These are phyloP conservation scores for Andrena hattorfiana DNA, from an alignment of 2,888 invertebrate genomes.

Conservation along the genomic window DNA sequence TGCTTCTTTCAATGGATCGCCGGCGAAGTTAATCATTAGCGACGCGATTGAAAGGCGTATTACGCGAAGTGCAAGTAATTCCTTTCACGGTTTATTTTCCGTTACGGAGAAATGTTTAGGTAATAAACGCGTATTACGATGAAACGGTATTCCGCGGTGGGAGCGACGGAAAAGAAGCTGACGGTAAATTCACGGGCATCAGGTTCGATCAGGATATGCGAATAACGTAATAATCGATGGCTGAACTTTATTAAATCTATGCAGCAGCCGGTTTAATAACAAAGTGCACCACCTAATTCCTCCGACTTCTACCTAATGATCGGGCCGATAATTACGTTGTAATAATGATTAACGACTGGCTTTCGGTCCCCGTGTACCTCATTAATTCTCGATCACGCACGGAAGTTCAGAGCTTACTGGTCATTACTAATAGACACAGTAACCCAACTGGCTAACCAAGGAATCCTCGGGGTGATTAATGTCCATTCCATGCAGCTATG, in stretches of 20 bases:
- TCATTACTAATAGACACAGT: conserved; percentile 66
- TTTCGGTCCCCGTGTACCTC: conserved; percentile 65
- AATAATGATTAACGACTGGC: conserved; percentile 72
- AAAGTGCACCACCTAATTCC: conserved; percentile 56
- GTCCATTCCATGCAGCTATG: conserved; percentile 43
- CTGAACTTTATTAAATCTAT: conserved; percentile 46
- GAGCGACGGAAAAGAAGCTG: not conserved
- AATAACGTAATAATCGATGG: conserved; percentile 34
- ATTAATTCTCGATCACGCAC: conserved; percentile 65
- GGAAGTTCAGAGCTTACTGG: conserved; percentile 66
- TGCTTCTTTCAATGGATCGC: not conserved
- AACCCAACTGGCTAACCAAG: conserved; percentile 49
- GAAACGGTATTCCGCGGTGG: conserved; percentile 8
- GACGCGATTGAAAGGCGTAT: conserved; percentile 36
- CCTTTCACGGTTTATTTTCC: not conserved
- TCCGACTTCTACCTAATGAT: conserved; percentile 43
- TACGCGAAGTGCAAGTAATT: not conserved
- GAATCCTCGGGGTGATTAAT: conserved; percentile 70
- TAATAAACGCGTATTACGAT: conserved; percentile 24
- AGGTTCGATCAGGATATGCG: conserved; percentile 14
- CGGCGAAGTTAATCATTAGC: conserved; percentile 19
- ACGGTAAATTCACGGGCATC: not conserved
- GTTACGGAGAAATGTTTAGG: not conserved
- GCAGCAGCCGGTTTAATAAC: conserved; percentile 39
- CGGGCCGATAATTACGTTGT: conserved; percentile 69